These are phyloP conservation scores for Cheilosia impressa DNA, from an alignment of 2,888 invertebrate genomes.

Conservation along the genomic window DNA sequence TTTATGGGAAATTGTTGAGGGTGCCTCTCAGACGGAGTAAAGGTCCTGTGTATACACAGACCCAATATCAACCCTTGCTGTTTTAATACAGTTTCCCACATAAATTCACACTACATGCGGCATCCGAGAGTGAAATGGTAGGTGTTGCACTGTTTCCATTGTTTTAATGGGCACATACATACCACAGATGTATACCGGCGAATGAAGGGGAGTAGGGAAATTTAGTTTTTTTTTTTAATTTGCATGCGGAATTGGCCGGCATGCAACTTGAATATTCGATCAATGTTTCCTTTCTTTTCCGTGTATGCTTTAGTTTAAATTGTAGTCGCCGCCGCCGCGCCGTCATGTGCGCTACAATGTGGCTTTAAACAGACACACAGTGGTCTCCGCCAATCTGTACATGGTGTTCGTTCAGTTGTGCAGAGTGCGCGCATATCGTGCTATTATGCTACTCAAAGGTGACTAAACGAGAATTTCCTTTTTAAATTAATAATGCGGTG, in stretches of 20 bases:
- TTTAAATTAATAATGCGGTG: constrained; percentile 81
- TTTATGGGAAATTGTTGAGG: constrained; percentile 49
- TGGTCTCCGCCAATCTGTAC: neutral
- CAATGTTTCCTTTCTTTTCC: constrained; percentile 48
- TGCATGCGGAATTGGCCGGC: constrained; percentile 68
- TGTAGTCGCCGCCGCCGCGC: constrained; percentile 23
- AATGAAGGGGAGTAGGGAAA: neutral
- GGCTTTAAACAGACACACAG: constrained; percentile 16
- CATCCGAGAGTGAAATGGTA: constrained; percentile 76
- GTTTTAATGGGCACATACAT: constrained; percentile 33
- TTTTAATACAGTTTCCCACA: constrained; percentile 81
- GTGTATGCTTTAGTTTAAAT: constrained; percentile 39
- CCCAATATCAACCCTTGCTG: constrained; percentile 57
- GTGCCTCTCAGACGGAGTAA: constrained; percentile 35
- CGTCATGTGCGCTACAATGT: constrained; percentile 18
- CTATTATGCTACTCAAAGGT: constrained; percentile 78
- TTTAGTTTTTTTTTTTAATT: constrained; percentile 41
- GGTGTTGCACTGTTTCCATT: constrained; percentile 62
- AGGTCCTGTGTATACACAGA: constrained; percentile 8
- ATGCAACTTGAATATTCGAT: constrained; percentile 74
- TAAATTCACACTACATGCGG: constrained; percentile 83
- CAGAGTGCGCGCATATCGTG: constrained; percentile 65
- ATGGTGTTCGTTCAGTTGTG: constrained; percentile 30
- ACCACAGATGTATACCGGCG: neutral
- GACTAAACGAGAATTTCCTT: constrained; percentile 83